These are phyloP conservation scores for Aphyosemion australe DNA, from an alignment of 2,113 vertebrate species.

Conservation along the genomic window DNA sequence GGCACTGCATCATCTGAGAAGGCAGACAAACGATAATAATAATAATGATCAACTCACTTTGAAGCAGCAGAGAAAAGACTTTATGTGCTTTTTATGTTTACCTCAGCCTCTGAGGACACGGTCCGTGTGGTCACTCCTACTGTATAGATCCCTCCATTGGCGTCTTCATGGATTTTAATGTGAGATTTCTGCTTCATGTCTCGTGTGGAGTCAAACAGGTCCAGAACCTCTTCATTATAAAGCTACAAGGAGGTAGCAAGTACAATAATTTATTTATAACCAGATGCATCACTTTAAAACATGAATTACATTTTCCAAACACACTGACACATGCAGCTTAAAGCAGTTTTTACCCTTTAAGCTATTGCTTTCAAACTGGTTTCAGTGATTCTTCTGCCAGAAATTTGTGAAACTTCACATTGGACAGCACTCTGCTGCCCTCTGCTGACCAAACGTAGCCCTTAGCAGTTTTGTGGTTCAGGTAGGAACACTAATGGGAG, in stretches of 20 bases:
- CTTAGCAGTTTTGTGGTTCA: no score
- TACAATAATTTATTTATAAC: neutral
- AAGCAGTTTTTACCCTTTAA: no score
- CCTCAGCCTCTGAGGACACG: slow-evolving; percentile 90
- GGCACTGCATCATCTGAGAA: slow-evolving; percentile 95
- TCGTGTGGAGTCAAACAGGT: slow-evolving; percentile 92
- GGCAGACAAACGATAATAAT: neutral
- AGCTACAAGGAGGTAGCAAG: slow-evolving; percentile 48
- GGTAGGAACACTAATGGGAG: no score
- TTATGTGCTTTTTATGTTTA: slow-evolving; percentile 12
- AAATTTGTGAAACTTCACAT: no score
- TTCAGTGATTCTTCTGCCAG: no score
- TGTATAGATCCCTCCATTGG: slow-evolving; percentile 92
- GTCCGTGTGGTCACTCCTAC: slow-evolving; percentile 93
- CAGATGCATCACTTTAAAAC: no score
- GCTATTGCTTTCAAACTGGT: no score
- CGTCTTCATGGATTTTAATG: slow-evolving; percentile 95
- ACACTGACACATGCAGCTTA: no score
- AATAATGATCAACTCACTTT: no score
- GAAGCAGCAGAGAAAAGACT: neutral
- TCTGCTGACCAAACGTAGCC: no score
- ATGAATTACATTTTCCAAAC: no score
- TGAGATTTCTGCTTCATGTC: slow-evolving; percentile 96
- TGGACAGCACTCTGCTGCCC: no score
- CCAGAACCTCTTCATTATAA: slow-evolving; percentile 82